phyloP scores from a whole-genome alignment of 2,797 vertebrate genomes.

The Clarias laeviceps region DNA sequence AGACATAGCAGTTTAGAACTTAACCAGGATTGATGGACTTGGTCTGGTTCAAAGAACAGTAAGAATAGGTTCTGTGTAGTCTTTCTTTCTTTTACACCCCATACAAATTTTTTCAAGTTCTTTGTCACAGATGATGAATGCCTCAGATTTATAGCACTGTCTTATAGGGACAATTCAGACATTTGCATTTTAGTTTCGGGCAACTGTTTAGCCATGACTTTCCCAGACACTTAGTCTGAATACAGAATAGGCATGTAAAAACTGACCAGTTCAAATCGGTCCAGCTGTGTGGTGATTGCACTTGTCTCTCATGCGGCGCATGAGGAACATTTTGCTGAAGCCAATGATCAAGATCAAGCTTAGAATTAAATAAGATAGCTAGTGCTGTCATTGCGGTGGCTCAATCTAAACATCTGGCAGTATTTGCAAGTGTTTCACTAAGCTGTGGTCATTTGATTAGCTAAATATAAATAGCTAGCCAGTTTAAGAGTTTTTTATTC shows the following conservation, averaged over 20 bases:
- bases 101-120: not conserved
- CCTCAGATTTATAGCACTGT: not conserved
- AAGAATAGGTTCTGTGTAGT: conserved; percentile 3
- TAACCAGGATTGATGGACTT: conserved; percentile 1
- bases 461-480: not conserved
- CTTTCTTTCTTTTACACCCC: not conserved
- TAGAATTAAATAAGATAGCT: not conserved
- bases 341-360: not conserved
- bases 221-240: conserved; percentile 9
- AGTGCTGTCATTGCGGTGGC: not conserved
- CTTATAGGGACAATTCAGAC: not conserved
- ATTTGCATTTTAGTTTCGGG: not conserved
- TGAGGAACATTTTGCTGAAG: not conserved
- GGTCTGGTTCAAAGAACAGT: conserved; percentile 6
- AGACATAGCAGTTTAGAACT: not conserved
- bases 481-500: not conserved
- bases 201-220: not conserved
- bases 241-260: not conserved
- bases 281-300: not conserved
- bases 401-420: not conserved
- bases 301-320: no score
- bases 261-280: not conserved
- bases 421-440: not conserved
- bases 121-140: not conserved
- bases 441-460: not conserved